Evolutionary conservation across 2,113 vertebrate genomes (phyloP), one percentile per base, ranked within the genome.

Genomic region (Pedionomus torquatus): DNA sequence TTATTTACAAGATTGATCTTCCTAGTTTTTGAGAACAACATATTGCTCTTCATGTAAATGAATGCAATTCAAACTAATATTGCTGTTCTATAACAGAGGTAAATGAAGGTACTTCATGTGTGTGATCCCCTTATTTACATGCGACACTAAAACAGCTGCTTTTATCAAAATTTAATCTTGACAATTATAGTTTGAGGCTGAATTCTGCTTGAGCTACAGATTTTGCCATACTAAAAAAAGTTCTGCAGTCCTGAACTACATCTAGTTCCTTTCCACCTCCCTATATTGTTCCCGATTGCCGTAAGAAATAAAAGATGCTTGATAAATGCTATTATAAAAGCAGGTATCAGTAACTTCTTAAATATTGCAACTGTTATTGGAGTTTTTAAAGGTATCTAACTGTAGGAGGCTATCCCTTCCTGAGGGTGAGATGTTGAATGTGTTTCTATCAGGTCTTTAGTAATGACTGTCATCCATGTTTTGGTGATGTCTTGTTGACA

Each of bases 241-340:
- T 69, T 4, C 12, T 5, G 6, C 5, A 7, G 11, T 66, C 13
- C 24, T 41, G n/a, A 71, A 41, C 6, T 37, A 2, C 20, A 58
- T 25, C 18, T 61, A 13, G 10, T 39, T 5, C 7, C 3, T 71
- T 60, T 79, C 13, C 0, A 0, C 11, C 4, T 64, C 31, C 54
- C 11, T 58, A 0, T 24, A 3, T 2, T n/a, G 8, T 20, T 82
- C 85, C 31, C 75, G 18, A 44, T 17, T 46, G 1, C 14, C 82
- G 5, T 43, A 54, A 52, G n/a, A 70, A 90, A 64, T 63, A 41
- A 63, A 11, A 3, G 8, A 74, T 71, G 30, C 37, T 72, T 2
- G 0, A 71, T 43, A 60, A 66, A 75, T n/a, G 10, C 2, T 78
- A 9, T 31, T 65, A 35, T n/a, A 71, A 66, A 83, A 65, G 17